Percentiles rank a stretch among this genome's conserved stretches.
These are phyloP conservation scores for Kuschelorhynchus macadamiae DNA, from an alignment of 2,888 invertebrate genomes.

Conservation along the genomic window DNA sequence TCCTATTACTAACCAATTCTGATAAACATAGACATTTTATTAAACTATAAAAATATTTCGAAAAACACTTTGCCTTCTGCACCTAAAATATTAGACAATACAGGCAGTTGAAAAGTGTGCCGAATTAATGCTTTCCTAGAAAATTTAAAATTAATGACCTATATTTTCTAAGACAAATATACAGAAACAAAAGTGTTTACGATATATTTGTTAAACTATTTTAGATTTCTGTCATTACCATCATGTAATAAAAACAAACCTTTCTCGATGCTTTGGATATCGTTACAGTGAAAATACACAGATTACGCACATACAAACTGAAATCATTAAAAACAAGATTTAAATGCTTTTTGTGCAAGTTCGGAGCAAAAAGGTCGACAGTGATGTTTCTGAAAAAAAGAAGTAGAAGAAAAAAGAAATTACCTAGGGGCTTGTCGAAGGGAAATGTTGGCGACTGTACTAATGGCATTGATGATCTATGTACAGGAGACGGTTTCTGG, in stretches of 20 bases:
- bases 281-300: slow-evolving; percentile 48
- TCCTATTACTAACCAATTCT: no score
- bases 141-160: neutral
- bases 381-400: slow-evolving; percentile 57
- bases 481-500: slow-evolving; percentile 50
- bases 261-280: slow-evolving; percentile 16
- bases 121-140: no score
- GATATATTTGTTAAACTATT: slow-evolving; percentile 12
- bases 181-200: slow-evolving; percentile 18
- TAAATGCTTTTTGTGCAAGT: slow-evolving; percentile 48
- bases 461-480: slow-evolving; percentile 53
- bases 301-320: slow-evolving; percentile 43
- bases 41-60: no score
- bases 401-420: slow-evolving; percentile 50
- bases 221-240: slow-evolving; percentile 21
- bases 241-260: slow-evolving; percentile 31
- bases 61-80: no score
- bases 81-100: no score
- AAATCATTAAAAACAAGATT: slow-evolving; percentile 27
- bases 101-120: no score
- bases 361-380: slow-evolving; percentile 49
- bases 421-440: slow-evolving; percentile 29
- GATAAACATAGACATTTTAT: no score
- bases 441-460: slow-evolving; percentile 54
- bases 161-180: slow-evolving; percentile 5